Evolutionary conservation across 2,888 invertebrate genomes (phyloP).

Genomic region (Idaea biselata): DNA sequence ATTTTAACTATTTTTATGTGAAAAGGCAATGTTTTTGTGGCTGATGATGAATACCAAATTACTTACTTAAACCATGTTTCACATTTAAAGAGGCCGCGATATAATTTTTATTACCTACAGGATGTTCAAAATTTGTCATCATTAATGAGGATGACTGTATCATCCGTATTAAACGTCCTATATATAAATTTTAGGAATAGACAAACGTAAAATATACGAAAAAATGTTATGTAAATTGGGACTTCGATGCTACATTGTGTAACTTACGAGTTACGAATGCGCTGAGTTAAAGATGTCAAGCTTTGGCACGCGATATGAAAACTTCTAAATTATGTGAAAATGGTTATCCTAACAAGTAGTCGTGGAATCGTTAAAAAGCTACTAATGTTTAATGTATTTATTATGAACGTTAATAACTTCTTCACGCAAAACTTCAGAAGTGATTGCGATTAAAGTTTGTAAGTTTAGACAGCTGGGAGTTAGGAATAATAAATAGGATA

Average conservation of each 20-base stretch:
- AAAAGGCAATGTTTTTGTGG: not conserved
- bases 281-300: not conserved
- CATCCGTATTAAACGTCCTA: not conserved
- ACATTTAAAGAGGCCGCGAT: conserved; percentile 43
- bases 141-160: conserved; percentile 77
- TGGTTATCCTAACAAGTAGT: not conserved
- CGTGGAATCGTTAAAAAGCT: not conserved
- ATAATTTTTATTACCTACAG: conserved; percentile 55
- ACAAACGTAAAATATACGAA: not conserved
- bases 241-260: not conserved
- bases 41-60: not conserved
- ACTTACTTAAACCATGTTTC: not conserved
- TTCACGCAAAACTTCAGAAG: too few relatives aligned
- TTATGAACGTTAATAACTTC: not conserved
- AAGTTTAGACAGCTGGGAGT: too few relatives aligned
- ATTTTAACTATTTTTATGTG: not conserved
- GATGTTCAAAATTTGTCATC: conserved; percentile 68
- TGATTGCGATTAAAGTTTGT: too few relatives aligned
- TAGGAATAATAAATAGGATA: too few relatives aligned
- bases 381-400: not conserved
- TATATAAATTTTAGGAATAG: not conserved
- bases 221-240: not conserved
- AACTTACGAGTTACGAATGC: not conserved
- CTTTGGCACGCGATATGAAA: not conserved
- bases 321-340: not conserved